Percentiles rank a stretch among this genome's conserved stretches.
Evolutionary conservation across 2,888 invertebrate genomes (phyloP).

Genomic region (Drosophila robusta): DNA sequence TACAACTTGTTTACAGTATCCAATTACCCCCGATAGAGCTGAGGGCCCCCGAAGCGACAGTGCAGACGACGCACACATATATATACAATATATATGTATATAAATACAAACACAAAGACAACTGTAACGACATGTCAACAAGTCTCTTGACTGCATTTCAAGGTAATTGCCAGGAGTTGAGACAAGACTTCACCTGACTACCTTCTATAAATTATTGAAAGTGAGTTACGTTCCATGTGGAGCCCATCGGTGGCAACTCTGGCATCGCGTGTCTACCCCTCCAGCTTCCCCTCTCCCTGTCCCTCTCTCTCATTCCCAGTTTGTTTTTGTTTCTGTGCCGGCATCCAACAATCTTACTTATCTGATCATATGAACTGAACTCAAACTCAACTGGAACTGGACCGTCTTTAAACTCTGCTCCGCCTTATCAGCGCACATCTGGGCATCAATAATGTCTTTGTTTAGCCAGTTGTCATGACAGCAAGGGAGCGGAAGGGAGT

Average conservation of each 20-base stretch:
- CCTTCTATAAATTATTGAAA: slow-evolving; percentile 79
- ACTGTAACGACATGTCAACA: slow-evolving; percentile 74
- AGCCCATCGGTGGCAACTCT: slow-evolving; percentile 58
- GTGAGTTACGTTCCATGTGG: slow-evolving; percentile 57
- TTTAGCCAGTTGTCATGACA: slow-evolving; percentile 65
- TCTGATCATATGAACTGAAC: slow-evolving; percentile 43
- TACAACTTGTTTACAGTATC: slow-evolving; percentile 77
- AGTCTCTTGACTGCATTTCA: slow-evolving; percentile 77
- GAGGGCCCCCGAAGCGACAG: slow-evolving; percentile 64
- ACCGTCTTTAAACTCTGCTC: slow-evolving; percentile 24
- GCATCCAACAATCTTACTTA: slow-evolving; percentile 38
- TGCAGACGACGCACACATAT: slow-evolving; percentile 5
- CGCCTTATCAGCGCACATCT: slow-evolving; percentile 66
- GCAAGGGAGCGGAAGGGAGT: background rate
- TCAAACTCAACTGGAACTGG: slow-evolving; percentile 37
- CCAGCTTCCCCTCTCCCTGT: slow-evolving; percentile 6
- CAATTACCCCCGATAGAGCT: slow-evolving; percentile 65
- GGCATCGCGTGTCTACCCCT: slow-evolving; percentile 64
- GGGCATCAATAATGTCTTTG: slow-evolving; percentile 82
- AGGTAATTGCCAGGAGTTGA: slow-evolving; percentile 72
- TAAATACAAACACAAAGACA: slow-evolving; percentile 8
- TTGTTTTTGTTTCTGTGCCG: slow-evolving; percentile 21
- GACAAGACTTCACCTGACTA: slow-evolving; percentile 77
- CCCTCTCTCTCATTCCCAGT: background rate
- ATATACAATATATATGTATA: slow-evolving; percentile 9